Evolutionary conservation across 2,113 vertebrate species (phyloP).

Genomic region (Laticauda colubrina): DNA sequence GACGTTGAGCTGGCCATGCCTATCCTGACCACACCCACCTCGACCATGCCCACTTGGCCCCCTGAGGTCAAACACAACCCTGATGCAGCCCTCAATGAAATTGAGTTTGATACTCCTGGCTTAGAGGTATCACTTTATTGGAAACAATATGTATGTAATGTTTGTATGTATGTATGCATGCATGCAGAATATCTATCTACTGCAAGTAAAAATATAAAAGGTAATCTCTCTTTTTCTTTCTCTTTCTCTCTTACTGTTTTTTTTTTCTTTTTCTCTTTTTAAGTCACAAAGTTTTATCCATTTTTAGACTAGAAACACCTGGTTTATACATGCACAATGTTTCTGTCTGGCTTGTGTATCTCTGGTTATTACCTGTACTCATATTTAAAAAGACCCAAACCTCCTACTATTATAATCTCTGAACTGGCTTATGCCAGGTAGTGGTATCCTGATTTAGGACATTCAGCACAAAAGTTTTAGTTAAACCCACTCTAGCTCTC

Average conservation of each 20-base stretch:
- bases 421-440: background rate
- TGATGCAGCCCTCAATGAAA: too few relatives aligned
- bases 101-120: too few relatives aligned
- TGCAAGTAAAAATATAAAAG: background rate
- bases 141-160: background rate
- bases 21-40: too few relatives aligned
- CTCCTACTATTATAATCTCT: background rate
- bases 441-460: background rate
- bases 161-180: background rate
- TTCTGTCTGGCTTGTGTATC: background rate
- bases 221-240: background rate
- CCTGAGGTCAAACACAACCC: too few relatives aligned
- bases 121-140: background rate
- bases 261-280: background rate
- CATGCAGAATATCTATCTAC: background rate
- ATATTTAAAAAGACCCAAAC: background rate
- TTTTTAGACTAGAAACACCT: background rate
- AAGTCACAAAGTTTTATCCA: background rate
- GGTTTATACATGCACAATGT: background rate
- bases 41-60: too few relatives aligned
- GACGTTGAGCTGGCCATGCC: too few relatives aligned
- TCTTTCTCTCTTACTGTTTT: background rate
- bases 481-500: background rate
- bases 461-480: background rate
- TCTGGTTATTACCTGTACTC: background rate